Conservation (phyloP, 2,113 vertebrate genomes). For the Tiliqua scincoides region DNA sequence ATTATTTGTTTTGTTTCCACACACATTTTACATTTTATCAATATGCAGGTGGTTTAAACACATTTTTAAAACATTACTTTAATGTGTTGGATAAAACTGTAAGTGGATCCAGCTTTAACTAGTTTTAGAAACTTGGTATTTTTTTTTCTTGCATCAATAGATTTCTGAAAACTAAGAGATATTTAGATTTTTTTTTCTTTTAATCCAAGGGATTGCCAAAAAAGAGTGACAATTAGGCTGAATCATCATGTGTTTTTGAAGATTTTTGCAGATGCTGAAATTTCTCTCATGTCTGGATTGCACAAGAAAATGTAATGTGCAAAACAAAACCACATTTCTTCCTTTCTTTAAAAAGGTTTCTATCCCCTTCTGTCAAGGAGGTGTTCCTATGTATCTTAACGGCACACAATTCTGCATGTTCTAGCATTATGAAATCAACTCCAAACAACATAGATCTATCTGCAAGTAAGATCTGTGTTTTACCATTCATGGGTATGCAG, state of each 20-base stretch:
- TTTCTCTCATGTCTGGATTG: not conserved
- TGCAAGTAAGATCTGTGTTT: not conserved
- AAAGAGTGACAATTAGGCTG: not conserved
- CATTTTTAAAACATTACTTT: conserved; percentile 18
- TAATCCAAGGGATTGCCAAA: not conserved
- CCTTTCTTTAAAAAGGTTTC: too few species aligned
- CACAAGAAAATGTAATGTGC: not conserved
- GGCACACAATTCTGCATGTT: not conserved
- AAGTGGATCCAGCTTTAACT: conserved; percentile 52
- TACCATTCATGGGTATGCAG: not conserved
- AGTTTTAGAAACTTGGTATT: conserved; percentile 39
- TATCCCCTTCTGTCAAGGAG: too few species aligned
- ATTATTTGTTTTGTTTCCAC: conserved; percentile 68
- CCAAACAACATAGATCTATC: not conserved
- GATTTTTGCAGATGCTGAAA: not conserved
- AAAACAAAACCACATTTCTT: not conserved
- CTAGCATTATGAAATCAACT: not conserved
- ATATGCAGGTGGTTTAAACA: not conserved
- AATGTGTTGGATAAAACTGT: conserved; percentile 42
- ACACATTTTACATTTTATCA: conserved; percentile 37
- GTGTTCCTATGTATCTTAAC: not conserved
- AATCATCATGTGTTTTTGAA: conserved; percentile 4
- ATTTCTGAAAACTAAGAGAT: conserved; percentile 30
- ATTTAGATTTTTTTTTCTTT: conserved; percentile 21
- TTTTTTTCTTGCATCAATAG: conserved; percentile 50